These are phyloP conservation scores for Kryptopterus vitreolus DNA, from an alignment of 2,797 vertebrate species.

Conservation along the genomic window DNA sequence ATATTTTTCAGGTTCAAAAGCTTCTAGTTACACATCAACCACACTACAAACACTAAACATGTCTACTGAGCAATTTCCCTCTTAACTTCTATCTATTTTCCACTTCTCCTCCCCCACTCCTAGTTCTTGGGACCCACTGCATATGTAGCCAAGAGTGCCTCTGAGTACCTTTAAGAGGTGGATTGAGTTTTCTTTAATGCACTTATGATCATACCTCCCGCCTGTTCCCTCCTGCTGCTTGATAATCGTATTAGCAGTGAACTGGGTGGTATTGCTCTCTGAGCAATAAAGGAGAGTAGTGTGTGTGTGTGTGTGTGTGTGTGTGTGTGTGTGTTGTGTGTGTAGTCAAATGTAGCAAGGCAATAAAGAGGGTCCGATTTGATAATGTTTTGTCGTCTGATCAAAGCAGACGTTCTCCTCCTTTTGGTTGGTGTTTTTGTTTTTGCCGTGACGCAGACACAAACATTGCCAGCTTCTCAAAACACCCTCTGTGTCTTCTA, in stretches of 20 bases:
- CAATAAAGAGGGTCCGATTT: constrained; percentile 14
- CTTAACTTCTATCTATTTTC: constrained; percentile 21
- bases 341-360: not conserved
- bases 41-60: constrained; percentile 17
- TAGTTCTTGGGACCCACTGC: constrained; percentile 59
- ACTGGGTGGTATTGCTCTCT: constrained; percentile 47
- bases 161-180: constrained; percentile 66
- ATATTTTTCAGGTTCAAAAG: not conserved
- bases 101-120: constrained; percentile 23
- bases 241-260: constrained; percentile 56
- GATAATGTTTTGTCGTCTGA: constrained; percentile 14
- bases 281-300: constrained; percentile 25
- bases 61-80: constrained; percentile 17
- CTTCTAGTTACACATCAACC: not conserved
- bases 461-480: not conserved
- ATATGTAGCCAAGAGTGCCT: constrained; percentile 63
- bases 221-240: constrained; percentile 51
- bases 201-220: constrained; percentile 64
- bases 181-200: constrained; percentile 72
- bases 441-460: not conserved
- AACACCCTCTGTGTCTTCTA: not conserved
- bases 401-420: not conserved
- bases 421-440: not conserved
- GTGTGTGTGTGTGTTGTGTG: constrained; percentile 5
- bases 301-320: constrained; percentile 27